Base-by-base conservation (phyloP, 2,113 vertebrate species). In the Camelus dromedarius region DNA sequence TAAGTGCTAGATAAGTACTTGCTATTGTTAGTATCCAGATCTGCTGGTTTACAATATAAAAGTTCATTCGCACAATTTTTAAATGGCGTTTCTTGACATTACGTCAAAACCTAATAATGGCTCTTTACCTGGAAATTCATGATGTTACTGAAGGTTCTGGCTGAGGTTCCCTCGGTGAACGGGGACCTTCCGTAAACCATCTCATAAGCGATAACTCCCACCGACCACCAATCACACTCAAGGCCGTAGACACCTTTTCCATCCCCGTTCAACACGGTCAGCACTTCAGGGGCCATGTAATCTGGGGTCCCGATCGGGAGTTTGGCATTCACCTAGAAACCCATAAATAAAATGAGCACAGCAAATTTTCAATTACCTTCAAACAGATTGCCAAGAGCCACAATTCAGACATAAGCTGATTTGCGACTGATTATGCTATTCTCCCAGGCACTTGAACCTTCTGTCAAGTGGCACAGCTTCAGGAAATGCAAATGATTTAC, bases 141-240 rank as follows among this genome's bases (percentile, higher is more conserved):
- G 97, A 99, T 99, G 98, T 99, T 99, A 97, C 99, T 99, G 96
- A 99, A 98, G 50, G 99, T 99, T 97, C 99, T 99, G 83, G 99
- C 98, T 26, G 99, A 98, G 20, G 99, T 99, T 28, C 99, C 99
- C 32, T 99, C 99, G 22, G 99, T 95, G 95, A 99, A 99, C 0
- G 99, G 99, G 8, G 99, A 98, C 96, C 96, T 99, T 93, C 98
- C 99, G 89, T 99, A 99, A 96, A 99, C 98, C 99, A 99, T 99
- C 96, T 99, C 99, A 93, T 99, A 99, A 0, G 99, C 99, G 5
- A 99, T 99, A 76, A 99, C 98, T 6, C 99, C 99, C 0, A 99
- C 98, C 0, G 99, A 99, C 99, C 99, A 99, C 99, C 99, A 99
- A 98, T 99, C 99, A 76, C 99, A 99, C 64, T 99, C 99, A 0